Evolutionary conservation across 1,140 invertebrate species (phyloP).

Genomic region (Drosophila subobscura): DNA sequence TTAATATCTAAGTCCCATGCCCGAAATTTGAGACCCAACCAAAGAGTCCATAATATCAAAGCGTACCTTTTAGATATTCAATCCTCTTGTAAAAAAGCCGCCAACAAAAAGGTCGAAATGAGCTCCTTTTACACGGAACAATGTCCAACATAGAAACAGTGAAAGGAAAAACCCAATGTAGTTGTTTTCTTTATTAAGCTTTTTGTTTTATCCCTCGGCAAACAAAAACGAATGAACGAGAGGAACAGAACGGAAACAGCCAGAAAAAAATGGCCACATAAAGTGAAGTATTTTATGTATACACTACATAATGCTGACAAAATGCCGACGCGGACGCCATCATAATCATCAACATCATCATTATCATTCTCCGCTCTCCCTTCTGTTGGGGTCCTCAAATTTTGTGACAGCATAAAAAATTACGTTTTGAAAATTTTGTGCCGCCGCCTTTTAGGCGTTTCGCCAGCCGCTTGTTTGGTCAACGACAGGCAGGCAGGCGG

Average conservation of each 20-base stretch:
- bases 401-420: constrained; percentile 78
- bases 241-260: constrained; percentile 29
- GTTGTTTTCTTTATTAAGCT: constrained; percentile 48
- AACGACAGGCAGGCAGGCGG: constrained; percentile 36
- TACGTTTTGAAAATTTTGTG: constrained; percentile 57
- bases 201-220: constrained; percentile 51
- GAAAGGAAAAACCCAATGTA: constrained; percentile 31
- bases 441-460: constrained; percentile 70
- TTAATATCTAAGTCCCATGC: constrained; percentile 19
- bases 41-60: constrained; percentile 21
- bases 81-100: background rate
- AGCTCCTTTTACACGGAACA: constrained; percentile 26
- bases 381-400: constrained; percentile 21
- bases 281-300: constrained; percentile 72
- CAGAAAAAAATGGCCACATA: constrained; percentile 58
- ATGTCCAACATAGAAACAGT: constrained; percentile 13
- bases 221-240: constrained; percentile 37
- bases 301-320: constrained; percentile 59
- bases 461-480: constrained; percentile 68
- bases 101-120: constrained; percentile 28
- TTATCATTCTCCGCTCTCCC: constrained; percentile 24
- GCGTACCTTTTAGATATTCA: background rate
- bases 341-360: constrained; percentile 48
- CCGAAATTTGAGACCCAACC: background rate
- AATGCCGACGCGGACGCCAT: constrained; percentile 41